Percentiles rank a stretch among this genome's conserved stretches.
phyloP scores from a whole-genome alignment of 2,113 vertebrate species.

The Syngnathus scovelli region DNA sequence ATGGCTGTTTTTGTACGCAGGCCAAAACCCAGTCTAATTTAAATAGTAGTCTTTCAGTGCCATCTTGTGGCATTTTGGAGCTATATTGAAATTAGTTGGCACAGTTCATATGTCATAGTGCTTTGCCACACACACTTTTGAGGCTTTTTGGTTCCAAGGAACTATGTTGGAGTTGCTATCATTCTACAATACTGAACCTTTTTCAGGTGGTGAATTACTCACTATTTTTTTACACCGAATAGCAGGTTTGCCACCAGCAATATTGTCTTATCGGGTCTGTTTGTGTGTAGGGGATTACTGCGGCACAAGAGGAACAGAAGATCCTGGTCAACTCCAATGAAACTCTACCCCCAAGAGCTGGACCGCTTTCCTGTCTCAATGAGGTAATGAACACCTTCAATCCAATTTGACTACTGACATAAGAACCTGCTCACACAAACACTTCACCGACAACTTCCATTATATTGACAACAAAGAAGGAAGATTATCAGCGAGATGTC shows the following conservation, averaged over 20 bases:
- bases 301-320: slow-evolving; percentile 84
- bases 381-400: slow-evolving; percentile 18
- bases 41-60: too few species aligned
- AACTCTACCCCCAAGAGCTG: slow-evolving; percentile 75
- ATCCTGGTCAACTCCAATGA: slow-evolving; percentile 83
- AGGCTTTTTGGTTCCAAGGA: too few species aligned
- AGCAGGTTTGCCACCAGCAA: neutral
- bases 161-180: too few species aligned
- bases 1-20: too few species aligned
- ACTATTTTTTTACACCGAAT: neutral
- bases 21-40: too few species aligned
- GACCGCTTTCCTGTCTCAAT: slow-evolving; percentile 82
- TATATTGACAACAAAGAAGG: neutral
- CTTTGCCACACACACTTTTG: too few species aligned
- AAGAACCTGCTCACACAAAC: neutral
- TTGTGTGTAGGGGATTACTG: slow-evolving; percentile 75
- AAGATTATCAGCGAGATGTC: neutral
- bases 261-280: neutral
- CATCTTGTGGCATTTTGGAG: too few species aligned
- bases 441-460: neutral
- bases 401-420: neutral
- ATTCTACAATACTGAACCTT: too few species aligned
- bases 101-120: too few species aligned
- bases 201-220: too few species aligned
- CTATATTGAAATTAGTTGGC: too few species aligned